A percentile compares a stretch with the other conserved stretches of the same genome.
Evolutionary conservation across 2,888 invertebrate species (phyloP).

Genomic region (Pemphredon lugubris): DNA sequence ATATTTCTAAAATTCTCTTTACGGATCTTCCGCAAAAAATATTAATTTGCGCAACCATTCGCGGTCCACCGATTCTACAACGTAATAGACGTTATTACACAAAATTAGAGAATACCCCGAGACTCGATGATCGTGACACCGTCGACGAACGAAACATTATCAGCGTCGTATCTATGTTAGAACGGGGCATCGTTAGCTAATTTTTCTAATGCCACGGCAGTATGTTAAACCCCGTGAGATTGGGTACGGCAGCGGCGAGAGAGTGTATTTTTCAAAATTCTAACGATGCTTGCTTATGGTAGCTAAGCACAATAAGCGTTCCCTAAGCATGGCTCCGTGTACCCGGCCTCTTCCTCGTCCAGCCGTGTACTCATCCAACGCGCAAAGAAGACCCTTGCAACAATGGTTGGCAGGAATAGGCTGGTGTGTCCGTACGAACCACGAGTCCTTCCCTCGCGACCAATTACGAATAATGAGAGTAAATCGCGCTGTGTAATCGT

Average conservation of each 20-base stretch:
- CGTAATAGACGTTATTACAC: too few species aligned
- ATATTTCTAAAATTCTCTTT: too few species aligned
- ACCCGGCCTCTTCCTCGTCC: conserved; percentile 30
- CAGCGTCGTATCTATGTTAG: not conserved
- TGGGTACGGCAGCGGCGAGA: not conserved
- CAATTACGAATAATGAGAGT: conserved; percentile 73
- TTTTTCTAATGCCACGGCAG: not conserved
- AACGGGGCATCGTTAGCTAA: not conserved
- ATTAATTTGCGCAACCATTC: too few species aligned
- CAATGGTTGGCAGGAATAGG: conserved; percentile 46
- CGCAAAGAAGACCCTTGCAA: conserved; percentile 39
- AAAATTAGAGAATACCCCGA: too few species aligned
- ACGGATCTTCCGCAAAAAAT: too few species aligned
- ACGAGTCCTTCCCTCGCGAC: conserved; percentile 38
- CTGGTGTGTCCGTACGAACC: conserved; percentile 19
- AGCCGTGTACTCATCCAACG: conserved; percentile 1
- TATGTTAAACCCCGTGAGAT: not conserved
- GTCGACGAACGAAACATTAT: not conserved
- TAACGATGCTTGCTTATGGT: conserved; percentile 30
- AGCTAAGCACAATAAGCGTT: conserved; percentile 29
- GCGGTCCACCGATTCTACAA: too few species aligned
- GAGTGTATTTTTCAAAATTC: conserved; percentile 32
- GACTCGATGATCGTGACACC: not conserved
- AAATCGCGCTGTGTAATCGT: conserved; percentile 62
- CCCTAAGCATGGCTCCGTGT: conserved; percentile 18